Base-by-base conservation (phyloP, 2,113 vertebrate genomes). In the Pygoscelis adeliae region DNA sequence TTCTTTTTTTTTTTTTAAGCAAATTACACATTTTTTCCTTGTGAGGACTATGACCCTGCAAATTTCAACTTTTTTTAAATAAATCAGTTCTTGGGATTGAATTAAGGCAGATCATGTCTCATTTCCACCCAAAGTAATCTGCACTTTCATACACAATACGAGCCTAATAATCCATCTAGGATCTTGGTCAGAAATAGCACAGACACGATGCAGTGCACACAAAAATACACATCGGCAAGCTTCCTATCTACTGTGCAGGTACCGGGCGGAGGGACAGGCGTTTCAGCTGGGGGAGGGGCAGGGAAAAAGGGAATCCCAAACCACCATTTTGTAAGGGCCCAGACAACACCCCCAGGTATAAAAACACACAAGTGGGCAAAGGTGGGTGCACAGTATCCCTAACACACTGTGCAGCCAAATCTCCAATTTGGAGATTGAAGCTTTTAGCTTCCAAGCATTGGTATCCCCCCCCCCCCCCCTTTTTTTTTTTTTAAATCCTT, bases 11-110 rank as follows among this genome's bases (percentile, higher is more conserved):
- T 91, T 40, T 89, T 52, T 77, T 29, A 40, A 47, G 21, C 2
- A 46, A 92, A 53, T 44, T 52, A 63, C 32, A 62, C 70, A 76
- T 95, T 95, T 82, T 93, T 93, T 94, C 56, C 63, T 84, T n/a
- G 47, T 89, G 80, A 46, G 52, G 25, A 91, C 80, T 83, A 50
- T 44, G 66, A 90, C 79, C 81, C 52, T 66, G 26, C 29, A 83
- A 83, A 29, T 59, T 89, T 89, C 38, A 87, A 23, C 30, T 21
- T 79, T 58, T 70, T 76, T 55, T 23, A 4, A 81, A 58, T 69
- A 84, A 56, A 79, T 89, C 36, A 52, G 8, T 86, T 58, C 18
- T 67, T 56, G 14, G 8, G 42, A 66, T 76, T 44, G 42, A 72
- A 90, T 95, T 77, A 81, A 62, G 46, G 18, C 44, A 77, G 63